These are phyloP conservation scores for Enteromius radiatus DNA, from an alignment of 2,797 vertebrate species.

Conservation along the genomic window DNA sequence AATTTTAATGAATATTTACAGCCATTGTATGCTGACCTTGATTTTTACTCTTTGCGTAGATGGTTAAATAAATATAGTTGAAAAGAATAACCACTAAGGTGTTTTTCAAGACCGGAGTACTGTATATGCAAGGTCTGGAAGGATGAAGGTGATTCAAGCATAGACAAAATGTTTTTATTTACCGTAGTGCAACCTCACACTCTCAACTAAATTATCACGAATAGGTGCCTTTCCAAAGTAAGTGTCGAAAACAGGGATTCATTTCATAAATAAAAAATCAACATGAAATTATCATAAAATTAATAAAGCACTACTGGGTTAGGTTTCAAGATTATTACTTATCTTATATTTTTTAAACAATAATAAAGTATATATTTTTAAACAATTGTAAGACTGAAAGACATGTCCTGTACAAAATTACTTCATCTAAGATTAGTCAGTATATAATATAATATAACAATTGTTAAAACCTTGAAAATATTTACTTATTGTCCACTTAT, in stretches of 20 bases:
- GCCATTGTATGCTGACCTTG: slow-evolving; percentile 78
- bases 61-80: slow-evolving; percentile 75
- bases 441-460: not conserved
- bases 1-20: slow-evolving; percentile 76
- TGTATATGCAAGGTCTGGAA: not conserved
- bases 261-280: not conserved
- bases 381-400: not conserved
- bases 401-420: not conserved
- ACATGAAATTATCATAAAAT: not conserved
- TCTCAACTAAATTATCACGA: not conserved
- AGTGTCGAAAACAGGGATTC: not conserved
- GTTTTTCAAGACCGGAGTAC: slow-evolving; percentile 48
- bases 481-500: not conserved
- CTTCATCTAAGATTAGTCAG: not conserved
- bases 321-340: not conserved
- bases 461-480: not conserved
- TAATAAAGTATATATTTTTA: not conserved
- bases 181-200: not conserved
- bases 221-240: not conserved
- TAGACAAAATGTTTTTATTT: not conserved
- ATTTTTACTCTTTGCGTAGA: slow-evolving; percentile 75
- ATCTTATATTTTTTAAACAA: not conserved
- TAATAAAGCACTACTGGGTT: not conserved
- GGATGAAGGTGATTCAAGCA: not conserved
- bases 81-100: slow-evolving; percentile 60